Evolutionary conservation across 2,113 vertebrate genomes (phyloP).

Genomic region (Rhynchopsitta pachyrhyncha): DNA sequence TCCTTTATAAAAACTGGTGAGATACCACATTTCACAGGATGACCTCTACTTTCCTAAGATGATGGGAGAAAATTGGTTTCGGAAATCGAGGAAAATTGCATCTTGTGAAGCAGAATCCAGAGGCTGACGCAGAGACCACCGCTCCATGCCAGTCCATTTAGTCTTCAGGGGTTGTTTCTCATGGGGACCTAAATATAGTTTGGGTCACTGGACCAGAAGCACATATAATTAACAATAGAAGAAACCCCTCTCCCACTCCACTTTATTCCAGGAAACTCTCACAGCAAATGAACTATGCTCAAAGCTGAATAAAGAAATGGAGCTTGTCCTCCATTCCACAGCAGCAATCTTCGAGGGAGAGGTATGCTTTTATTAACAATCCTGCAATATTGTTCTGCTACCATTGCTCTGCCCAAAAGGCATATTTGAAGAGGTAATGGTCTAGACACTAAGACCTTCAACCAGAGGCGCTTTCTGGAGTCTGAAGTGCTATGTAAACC

Average conservation of each 20-base stretch:
- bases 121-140: slow-evolving; percentile 58
- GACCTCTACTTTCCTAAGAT: slow-evolving; percentile 73
- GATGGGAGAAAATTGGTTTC: slow-evolving; percentile 77
- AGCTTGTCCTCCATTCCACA: background rate
- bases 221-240: slow-evolving; percentile 50
- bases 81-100: slow-evolving; percentile 72
- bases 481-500: background rate
- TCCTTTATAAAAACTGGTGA: slow-evolving; percentile 63
- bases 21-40: slow-evolving; percentile 66
- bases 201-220: slow-evolving; percentile 8
- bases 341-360: background rate
- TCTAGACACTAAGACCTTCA: background rate
- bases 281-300: background rate
- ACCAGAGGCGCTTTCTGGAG: background rate
- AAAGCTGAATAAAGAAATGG: background rate
- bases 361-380: background rate
- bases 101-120: slow-evolving; percentile 62
- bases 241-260: background rate
- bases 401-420: background rate
- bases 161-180: slow-evolving; percentile 46
- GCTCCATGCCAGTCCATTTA: slow-evolving; percentile 66
- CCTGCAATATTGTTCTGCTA: background rate
- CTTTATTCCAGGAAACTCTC: background rate
- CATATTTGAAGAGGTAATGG: background rate
- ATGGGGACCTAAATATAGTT: slow-evolving; percentile 53